Evolutionary conservation across 1,140 invertebrate genomes (phyloP).

Genomic region (Caenorhabditis elegans): WBcel235 BX284605.5:10492001-10492500

Average conservation of each 20-base stretch:
- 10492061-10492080: not conserved
- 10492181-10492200: not conserved
- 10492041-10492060: too few relatives aligned
- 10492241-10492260: too few relatives aligned
- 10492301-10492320: slow-evolving; percentile 46
- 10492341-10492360: slow-evolving; percentile 57
- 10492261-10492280: slow-evolving; percentile 17
- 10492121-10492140: not conserved
- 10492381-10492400: slow-evolving; percentile 69
- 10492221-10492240: too few relatives aligned
- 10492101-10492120: not conserved
- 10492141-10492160: not conserved
- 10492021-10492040: too few relatives aligned
- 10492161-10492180: not conserved
- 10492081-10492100: slow-evolving; percentile 12
- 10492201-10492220: slow-evolving; percentile 13
- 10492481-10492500: slow-evolving; percentile 63
- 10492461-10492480: slow-evolving; percentile 65
- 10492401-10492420: slow-evolving; percentile 57
- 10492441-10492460: slow-evolving; percentile 59
- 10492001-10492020: too few relatives aligned
- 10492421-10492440: slow-evolving; percentile 53
- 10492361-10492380: slow-evolving; percentile 67
- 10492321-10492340: slow-evolving; percentile 65
- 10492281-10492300: not conserved